A percentile compares a stretch with the other conserved stretches of the same genome.
These are phyloP conservation scores for Carassius gibelio DNA, from an alignment of 2,113 vertebrate genomes.

Conservation along the genomic window DNA sequence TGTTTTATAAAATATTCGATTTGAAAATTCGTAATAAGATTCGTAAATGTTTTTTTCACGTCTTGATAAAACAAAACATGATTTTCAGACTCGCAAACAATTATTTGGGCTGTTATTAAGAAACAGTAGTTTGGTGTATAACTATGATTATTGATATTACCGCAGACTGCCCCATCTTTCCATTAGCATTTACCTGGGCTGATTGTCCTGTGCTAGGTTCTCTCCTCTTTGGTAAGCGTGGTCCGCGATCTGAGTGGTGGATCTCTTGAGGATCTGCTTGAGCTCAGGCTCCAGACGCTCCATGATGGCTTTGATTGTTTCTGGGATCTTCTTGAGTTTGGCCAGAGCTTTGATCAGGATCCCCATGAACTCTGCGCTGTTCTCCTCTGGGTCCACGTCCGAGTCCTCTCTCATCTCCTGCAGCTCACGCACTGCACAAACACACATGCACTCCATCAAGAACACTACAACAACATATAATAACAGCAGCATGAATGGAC, in stretches of 20 bases:
- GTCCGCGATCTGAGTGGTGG: constrained; percentile 96
- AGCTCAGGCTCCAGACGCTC: constrained; percentile 94
- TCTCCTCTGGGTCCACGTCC: constrained; percentile 93
- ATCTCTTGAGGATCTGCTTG: constrained; percentile 94
- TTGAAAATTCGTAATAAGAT: not conserved
- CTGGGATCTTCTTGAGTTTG: constrained; percentile 94
- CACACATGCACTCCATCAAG: not conserved
- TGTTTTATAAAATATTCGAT: not conserved
- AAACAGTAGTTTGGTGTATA: not conserved
- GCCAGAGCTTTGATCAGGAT: constrained; percentile 93
- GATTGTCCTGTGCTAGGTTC: constrained; percentile 86
- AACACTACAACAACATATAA: not conserved
- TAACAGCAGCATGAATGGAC: not conserved
- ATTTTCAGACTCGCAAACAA: not conserved
- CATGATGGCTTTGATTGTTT: constrained; percentile 94
- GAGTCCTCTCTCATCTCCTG: constrained; percentile 84
- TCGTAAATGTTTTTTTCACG: no score
- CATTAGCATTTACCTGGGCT: constrained; percentile 80
- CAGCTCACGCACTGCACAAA: constrained; percentile 78
- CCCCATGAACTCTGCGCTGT: constrained; percentile 93
- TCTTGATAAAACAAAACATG: not conserved
- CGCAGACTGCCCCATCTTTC: not conserved
- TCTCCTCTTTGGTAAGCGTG: constrained; percentile 92
- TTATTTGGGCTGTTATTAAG: not conserved
- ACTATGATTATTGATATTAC: not conserved